Evolutionary conservation across 2,113 vertebrate species (phyloP).

Genomic region (Xenus cinereus): DNA sequence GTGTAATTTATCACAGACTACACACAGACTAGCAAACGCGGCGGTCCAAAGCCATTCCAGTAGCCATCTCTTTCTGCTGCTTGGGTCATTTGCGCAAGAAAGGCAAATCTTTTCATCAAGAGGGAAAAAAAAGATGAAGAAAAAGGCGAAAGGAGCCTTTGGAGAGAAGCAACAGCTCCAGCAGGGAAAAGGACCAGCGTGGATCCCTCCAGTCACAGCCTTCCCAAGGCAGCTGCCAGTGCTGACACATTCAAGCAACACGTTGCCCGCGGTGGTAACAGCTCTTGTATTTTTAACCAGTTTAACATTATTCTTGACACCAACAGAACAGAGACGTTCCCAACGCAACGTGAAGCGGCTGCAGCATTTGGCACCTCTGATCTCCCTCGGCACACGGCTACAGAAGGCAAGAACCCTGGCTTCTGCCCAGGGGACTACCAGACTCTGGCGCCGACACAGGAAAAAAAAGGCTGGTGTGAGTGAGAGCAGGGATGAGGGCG

Average conservation of each 20-base stretch:
- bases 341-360: rapidly evolving
- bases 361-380: not conserved
- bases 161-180: not conserved
- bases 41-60: not conserved
- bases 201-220: not conserved
- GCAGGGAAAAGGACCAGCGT: not conserved
- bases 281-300: not conserved
- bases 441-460: not conserved
- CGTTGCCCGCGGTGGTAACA: not conserved
- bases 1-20: not conserved
- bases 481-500: not conserved
- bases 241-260: not conserved
- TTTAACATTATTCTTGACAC: not conserved
- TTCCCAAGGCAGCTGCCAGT: not conserved
- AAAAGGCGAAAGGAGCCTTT: not conserved
- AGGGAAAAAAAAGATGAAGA: not conserved
- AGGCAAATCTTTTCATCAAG: not conserved
- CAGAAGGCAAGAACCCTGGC: not conserved
- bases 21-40: rapidly evolving
- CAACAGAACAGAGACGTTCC: not conserved
- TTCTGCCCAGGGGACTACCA: not conserved
- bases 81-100: not conserved
- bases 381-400: not conserved
- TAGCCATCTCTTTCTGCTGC: not conserved
- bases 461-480: not conserved